phyloP scores from a whole-genome alignment of 2,113 vertebrate species.

The Larimichthys crocea region DNA sequence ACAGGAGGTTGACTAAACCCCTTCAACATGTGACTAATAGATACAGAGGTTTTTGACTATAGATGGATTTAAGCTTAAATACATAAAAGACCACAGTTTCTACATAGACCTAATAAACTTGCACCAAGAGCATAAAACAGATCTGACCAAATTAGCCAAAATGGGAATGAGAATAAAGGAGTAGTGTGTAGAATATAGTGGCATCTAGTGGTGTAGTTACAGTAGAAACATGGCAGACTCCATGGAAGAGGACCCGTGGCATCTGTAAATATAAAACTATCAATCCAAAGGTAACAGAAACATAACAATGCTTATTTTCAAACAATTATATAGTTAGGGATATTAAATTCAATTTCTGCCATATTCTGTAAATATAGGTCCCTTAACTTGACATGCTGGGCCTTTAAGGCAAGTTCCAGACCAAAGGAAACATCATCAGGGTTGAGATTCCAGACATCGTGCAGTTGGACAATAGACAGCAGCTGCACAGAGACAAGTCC shows the following conservation, averaged over 20 bases:
- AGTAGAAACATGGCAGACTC: too few species aligned
- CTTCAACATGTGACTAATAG: slow-evolving; percentile 1
- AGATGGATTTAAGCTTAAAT: not conserved
- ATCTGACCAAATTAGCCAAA: not conserved
- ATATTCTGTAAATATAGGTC: too few species aligned
- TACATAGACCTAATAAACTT: not conserved
- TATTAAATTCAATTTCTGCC: too few species aligned
- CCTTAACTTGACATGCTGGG: too few species aligned
- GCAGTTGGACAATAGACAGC: slow-evolving; percentile 59
- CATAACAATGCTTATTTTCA: too few species aligned
- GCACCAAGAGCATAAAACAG: not conserved
- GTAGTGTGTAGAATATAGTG: too few species aligned
- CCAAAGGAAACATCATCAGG: slow-evolving; percentile 29
- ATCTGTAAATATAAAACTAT: too few species aligned
- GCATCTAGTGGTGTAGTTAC: too few species aligned
- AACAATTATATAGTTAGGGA: too few species aligned
- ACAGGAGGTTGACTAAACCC: not conserved
- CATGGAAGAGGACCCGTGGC: too few species aligned
- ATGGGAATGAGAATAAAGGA: not conserved
- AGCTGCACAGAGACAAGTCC: slow-evolving; percentile 73
- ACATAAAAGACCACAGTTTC: not conserved
- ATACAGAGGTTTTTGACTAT: not conserved
- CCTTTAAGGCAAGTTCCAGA: slow-evolving; percentile 3
- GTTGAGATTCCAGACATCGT: slow-evolving; percentile 46
- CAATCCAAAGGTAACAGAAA: too few species aligned